Evolutionary conservation across 2,888 invertebrate species (phyloP), one percentile per base, ranked within the genome.

Genomic region (Noctuana brunneofusca): DNA sequence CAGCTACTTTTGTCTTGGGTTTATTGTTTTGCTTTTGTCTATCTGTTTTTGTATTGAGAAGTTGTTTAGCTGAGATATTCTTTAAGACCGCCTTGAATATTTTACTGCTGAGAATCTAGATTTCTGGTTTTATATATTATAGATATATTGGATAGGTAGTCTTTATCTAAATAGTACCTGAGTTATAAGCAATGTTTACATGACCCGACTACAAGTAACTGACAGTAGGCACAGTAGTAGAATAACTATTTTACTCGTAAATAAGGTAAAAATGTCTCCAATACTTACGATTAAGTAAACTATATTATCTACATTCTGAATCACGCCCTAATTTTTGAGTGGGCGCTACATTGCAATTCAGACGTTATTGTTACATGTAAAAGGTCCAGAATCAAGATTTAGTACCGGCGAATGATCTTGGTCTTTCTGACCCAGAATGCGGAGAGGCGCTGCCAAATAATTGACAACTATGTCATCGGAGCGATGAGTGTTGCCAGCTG

Each of bases 391-490:
- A 35, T 53, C 46, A 43, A 54, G 12, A 53, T 35, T 62, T 65
- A 60, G 60, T 32, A 52, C 57, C n/a, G 4, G 35, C 14, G 16
- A 20, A 20, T 57, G 68, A 63, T 83, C 80, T 81, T 80, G 80
- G 79, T 74, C 76, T 69, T 75, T 71, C 74, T 84, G 89, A 83
- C 90, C 90, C 78, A 91, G 90, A 89, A 90, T 89, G 86, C 81
- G 80, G 65, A 69, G 67, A 67, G 75, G 67, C 74, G 83, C 79
- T 89, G 89, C 90, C 90, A 90, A 91, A 87, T 88, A 86, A 87
- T 87, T 84, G 87, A 84, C 87, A 83, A 81, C 83, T 83, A 78
- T 86, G 87, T 87, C 87, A 87, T 81, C 86, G 83, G 67, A 68
- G 69, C 72, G 74, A 70, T 69, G 72, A 70, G 68, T 65, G 75